These are phyloP conservation scores for Pipistrellus nathusii DNA, from an alignment of 2,797 vertebrate species.

Conservation along the genomic window DNA sequence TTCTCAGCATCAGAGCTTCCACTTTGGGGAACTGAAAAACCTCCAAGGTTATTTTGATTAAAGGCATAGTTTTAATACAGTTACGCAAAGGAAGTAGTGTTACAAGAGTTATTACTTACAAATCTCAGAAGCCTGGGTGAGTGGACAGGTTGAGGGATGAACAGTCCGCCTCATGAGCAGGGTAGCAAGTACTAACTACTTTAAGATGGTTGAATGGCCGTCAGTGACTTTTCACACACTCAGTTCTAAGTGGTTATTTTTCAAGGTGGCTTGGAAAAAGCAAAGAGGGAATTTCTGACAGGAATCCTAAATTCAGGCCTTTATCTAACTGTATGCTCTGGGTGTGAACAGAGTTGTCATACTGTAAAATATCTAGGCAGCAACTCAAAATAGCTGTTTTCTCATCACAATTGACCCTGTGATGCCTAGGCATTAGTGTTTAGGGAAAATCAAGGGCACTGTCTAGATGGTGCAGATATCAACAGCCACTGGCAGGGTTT, in stretches of 20 bases:
- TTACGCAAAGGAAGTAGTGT: background rate
- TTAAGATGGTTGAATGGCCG: background rate
- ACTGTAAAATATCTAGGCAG: constrained; percentile 37
- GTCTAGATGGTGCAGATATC: constrained; percentile 19
- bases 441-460: constrained; percentile 39
- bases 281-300: background rate
- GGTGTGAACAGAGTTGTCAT: background rate
- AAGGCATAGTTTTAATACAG: background rate
- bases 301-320: background rate
- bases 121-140: background rate
- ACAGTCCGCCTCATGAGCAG: background rate
- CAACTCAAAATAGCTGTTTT: constrained; percentile 54
- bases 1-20: background rate
- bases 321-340: constrained; percentile 36
- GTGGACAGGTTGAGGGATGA: background rate
- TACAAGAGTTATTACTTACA: background rate
- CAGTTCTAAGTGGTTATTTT: background rate
- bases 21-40: background rate
- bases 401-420: constrained; percentile 68
- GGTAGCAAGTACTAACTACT: background rate
- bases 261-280: background rate
- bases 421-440: constrained; percentile 50
- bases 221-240: background rate
- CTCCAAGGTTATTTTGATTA: background rate
- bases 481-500: constrained; percentile 39